Conservation (phyloP, 2,113 vertebrate genomes). For the Erpornis zantholeuca region DNA sequence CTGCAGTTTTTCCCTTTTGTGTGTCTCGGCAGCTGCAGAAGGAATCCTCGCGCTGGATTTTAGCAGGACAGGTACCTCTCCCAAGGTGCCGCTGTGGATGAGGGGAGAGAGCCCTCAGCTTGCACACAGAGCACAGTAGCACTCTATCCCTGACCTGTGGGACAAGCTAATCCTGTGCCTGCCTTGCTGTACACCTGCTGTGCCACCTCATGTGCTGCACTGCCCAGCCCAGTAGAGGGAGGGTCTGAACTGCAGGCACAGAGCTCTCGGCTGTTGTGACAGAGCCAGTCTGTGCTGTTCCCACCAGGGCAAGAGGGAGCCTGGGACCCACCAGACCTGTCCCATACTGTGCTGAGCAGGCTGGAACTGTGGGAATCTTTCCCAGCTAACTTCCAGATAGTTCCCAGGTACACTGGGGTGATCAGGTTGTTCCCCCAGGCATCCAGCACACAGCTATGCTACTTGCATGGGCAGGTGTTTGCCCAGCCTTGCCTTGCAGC, state of each 20-base stretch:
- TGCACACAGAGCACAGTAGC: not conserved
- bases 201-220: fast-evolving
- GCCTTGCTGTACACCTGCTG: fast-evolving
- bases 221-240: not conserved
- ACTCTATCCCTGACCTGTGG: not conserved
- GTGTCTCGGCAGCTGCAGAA: not conserved
- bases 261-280: not conserved
- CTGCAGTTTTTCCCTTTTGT: not conserved
- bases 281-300: not conserved
- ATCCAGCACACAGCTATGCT: fast-evolving
- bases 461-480: not conserved
- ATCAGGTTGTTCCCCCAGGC: not conserved
- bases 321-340: not conserved
- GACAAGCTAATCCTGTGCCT: not conserved
- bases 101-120: not conserved
- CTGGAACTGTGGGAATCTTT: not conserved
- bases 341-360: not conserved
- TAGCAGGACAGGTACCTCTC: not conserved
- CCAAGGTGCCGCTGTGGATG: fast-evolving
- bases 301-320: no score
- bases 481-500: not conserved
- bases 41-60: not conserved
- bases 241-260: not conserved
- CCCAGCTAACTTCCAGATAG: not conserved
- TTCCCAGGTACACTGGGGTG: not conserved